Evolutionary conservation across 2,113 vertebrate species (phyloP).

Genomic region (Leiothrix lutea): DNA sequence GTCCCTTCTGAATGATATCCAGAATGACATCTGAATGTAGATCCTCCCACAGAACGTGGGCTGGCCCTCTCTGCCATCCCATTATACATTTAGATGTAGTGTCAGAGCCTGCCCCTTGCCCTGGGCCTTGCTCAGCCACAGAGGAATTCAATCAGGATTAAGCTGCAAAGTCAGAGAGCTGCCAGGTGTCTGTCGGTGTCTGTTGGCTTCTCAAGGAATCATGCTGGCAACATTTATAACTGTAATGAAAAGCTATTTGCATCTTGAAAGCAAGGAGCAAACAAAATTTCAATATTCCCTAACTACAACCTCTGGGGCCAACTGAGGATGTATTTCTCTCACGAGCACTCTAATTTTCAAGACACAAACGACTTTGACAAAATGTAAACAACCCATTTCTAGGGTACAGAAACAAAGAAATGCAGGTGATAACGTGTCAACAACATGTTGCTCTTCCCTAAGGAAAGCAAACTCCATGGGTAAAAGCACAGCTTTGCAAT

Average conservation of each 20-base stretch:
- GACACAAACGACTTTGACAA: background rate
- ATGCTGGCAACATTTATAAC: background rate
- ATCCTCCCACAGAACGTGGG: background rate
- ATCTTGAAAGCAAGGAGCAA: background rate
- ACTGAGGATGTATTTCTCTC: background rate
- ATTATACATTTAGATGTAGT: background rate
- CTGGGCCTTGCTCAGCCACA: background rate
- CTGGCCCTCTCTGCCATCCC: background rate
- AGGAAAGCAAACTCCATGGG: background rate
- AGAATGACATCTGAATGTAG: background rate
- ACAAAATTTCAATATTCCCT: background rate
- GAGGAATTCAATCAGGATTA: background rate
- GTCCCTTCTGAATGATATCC: background rate
- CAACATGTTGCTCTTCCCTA: background rate
- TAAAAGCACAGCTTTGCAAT: background rate
- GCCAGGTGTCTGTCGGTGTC: background rate
- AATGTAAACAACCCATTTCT: background rate
- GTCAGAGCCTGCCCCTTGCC: background rate
- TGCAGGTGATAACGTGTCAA: background rate
- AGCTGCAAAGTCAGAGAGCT: background rate
- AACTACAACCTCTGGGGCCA: background rate
- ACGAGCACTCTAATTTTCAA: background rate
- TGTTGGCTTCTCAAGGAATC: background rate
- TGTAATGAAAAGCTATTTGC: background rate
- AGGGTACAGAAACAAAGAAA: background rate